Evolutionary conservation across 2,797 vertebrate genomes (phyloP), one percentile per base, ranked within the genome.

Genomic region (Adelosebastes latens): DNA sequence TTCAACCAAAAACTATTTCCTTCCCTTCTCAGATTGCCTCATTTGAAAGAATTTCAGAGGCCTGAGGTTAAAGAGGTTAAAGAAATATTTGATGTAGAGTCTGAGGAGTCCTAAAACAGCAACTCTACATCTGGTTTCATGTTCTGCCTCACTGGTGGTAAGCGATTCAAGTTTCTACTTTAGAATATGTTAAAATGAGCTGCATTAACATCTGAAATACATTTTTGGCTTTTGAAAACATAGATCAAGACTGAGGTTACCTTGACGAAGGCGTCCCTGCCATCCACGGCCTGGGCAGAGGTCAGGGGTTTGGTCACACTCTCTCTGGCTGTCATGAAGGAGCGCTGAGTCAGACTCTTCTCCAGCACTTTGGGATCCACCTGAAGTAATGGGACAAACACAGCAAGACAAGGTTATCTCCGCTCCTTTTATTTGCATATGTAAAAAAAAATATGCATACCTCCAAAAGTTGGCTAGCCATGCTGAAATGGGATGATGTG

Each of bases 251-350:
- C 29, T 58, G 32, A 16, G 13, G 29, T 77, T 89, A 99, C 99
- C 96, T 99, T 99, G 87, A 97, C 96, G 82, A 99, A 98, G 61
- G 98, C 98, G 5, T 99, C 97, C 79, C 96, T 96, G 74, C 97
- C 96, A 24, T 97, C 97, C 42, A 95, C 76, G 16, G 99, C 98
- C 93, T 99, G 98, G 18, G 61, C 66, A 1, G 95, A 75, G 24
- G 93, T 98, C 88, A 99, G 94, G 39, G 93, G 93, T 80, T 95
- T 97, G 87, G 95, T 96, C 77, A 99, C 96, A 0, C 91, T 95
- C 84, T 99, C 99, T 84, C 95, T 97, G 31, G 94, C 94, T 31
- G 98, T 95, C 90, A 96, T 95, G 86, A 99, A 96, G 64, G 96
- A 97, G 59, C 96, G 96, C 67, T 96, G 95, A 80, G 94, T 97